These are phyloP conservation scores for Lepidothrix coronata DNA, from an alignment of 2,113 vertebrate species.

Conservation along the genomic window DNA sequence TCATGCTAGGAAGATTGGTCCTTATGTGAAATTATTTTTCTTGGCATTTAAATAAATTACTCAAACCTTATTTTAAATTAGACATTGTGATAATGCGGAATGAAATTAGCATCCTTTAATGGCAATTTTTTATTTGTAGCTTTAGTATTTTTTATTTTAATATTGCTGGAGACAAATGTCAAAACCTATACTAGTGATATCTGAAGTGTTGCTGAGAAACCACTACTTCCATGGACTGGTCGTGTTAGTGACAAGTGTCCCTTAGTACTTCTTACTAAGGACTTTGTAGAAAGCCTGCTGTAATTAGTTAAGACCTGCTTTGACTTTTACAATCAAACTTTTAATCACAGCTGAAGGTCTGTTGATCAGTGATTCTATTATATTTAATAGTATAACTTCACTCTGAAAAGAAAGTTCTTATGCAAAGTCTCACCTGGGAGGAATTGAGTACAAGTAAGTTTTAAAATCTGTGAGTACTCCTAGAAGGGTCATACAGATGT, in stretches of 20 bases:
- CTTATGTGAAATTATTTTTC: conserved; percentile 6
- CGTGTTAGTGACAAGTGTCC: background rate
- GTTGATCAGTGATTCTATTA: background rate
- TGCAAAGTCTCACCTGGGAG: background rate
- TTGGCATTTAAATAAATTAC: background rate
- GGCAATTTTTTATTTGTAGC: background rate
- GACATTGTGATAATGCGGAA: background rate
- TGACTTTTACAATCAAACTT: background rate
- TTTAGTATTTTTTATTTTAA: background rate
- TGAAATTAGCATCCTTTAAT: background rate
- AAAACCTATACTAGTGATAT: background rate
- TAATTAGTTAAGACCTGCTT: background rate
- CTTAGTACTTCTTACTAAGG: background rate
- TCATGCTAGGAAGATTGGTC: background rate
- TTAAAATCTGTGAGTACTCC: background rate
- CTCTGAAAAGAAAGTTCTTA: background rate
- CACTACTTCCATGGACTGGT: background rate
- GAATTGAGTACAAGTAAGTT: background rate
- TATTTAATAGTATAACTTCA: background rate
- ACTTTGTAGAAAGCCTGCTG: background rate
- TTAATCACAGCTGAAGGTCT: background rate
- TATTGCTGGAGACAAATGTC: background rate
- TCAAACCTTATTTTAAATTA: background rate
- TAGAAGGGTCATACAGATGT: background rate
- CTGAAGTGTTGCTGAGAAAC: background rate